Evolutionary conservation across 2,113 vertebrate genomes (phyloP).

Genomic region (Cettia cetti): DNA sequence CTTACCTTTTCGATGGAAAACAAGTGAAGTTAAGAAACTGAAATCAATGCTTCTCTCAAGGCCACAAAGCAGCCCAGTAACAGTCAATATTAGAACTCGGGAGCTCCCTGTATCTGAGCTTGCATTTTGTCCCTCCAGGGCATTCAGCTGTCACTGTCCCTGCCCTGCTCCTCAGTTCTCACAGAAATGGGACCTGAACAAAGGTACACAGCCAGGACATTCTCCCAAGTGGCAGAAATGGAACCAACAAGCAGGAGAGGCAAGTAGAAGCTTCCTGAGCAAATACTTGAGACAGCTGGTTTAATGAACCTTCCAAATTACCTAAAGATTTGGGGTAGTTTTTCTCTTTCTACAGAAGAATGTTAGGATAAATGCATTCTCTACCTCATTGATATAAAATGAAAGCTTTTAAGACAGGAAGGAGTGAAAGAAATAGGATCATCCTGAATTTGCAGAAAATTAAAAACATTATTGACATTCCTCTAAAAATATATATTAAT

Average conservation of each 20-base stretch:
- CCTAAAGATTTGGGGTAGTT: not conserved
- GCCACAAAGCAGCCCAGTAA: not conserved
- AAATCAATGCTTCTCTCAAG: not conserved
- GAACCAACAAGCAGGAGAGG: not conserved
- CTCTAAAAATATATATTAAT: too few relatives aligned
- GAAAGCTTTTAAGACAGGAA: too few relatives aligned
- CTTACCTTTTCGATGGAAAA: not conserved
- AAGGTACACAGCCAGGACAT: not conserved
- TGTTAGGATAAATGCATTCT: not conserved
- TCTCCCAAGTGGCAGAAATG: not conserved
- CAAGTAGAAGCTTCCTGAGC: not conserved
- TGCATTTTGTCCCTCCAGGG: not conserved
- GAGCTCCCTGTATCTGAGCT: not conserved
- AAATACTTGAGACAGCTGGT: not conserved
- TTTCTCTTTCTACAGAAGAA: not conserved
- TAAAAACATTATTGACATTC: too few relatives aligned
- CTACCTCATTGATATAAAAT: rapidly evolving
- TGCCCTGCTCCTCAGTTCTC: not conserved
- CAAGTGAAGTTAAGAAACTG: not conserved
- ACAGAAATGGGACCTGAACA: not conserved
- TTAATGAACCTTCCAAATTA: not conserved
- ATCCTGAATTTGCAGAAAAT: too few relatives aligned
- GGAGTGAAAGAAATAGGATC: too few relatives aligned
- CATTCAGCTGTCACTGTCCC: not conserved
- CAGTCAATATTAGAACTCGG: not conserved